Conservation (phyloP, 2,888 invertebrate genomes). For the Platerodrilus igneus region DNA sequence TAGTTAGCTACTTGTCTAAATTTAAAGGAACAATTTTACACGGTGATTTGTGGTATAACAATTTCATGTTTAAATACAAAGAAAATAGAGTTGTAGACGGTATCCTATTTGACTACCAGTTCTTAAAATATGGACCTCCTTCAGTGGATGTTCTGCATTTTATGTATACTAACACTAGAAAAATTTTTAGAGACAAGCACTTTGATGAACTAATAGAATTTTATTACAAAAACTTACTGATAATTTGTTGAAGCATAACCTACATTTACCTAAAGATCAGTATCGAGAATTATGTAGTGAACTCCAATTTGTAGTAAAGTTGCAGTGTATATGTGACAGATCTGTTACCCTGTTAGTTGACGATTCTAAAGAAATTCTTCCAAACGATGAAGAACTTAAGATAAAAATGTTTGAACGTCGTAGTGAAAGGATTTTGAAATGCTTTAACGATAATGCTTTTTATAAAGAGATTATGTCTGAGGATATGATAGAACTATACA, state of each 20-base stretch:
- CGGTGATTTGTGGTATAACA: slow-evolving; percentile 40
- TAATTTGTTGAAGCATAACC: slow-evolving; percentile 18
- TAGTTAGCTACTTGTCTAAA: slow-evolving; percentile 8
- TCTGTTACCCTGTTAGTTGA: slow-evolving; percentile 33
- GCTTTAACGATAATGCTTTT: slow-evolving; percentile 24
- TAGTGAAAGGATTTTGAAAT: slow-evolving; percentile 26
- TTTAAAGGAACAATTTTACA: slow-evolving; percentile 32
- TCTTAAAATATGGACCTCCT: slow-evolving; percentile 35
- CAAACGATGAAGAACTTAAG: slow-evolving; percentile 29
- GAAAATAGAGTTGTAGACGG: slow-evolving; percentile 24
- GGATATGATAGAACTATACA: slow-evolving; percentile 35
- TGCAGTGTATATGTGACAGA: slow-evolving; percentile 34
- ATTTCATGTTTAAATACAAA: slow-evolving; percentile 37
- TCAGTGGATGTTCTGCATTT: slow-evolving; percentile 36
- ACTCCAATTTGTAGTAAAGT: slow-evolving; percentile 28
- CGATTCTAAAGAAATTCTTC: slow-evolving; percentile 22
- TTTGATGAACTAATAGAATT: slow-evolving; percentile 31
- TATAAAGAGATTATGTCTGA: slow-evolving; percentile 36
- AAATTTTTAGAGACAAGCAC: slow-evolving; percentile 30
- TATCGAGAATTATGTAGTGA: slow-evolving; percentile 28
- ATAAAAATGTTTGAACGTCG: slow-evolving; percentile 36
- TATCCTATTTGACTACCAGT: slow-evolving; percentile 39
- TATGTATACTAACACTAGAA: slow-evolving; percentile 35
- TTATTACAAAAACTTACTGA: slow-evolving; percentile 34
- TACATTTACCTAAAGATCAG: slow-evolving; percentile 23